phyloP scores from a whole-genome alignment of 2,113 vertebrate genomes.

The Herpailurus yagouaroundi region DNA sequence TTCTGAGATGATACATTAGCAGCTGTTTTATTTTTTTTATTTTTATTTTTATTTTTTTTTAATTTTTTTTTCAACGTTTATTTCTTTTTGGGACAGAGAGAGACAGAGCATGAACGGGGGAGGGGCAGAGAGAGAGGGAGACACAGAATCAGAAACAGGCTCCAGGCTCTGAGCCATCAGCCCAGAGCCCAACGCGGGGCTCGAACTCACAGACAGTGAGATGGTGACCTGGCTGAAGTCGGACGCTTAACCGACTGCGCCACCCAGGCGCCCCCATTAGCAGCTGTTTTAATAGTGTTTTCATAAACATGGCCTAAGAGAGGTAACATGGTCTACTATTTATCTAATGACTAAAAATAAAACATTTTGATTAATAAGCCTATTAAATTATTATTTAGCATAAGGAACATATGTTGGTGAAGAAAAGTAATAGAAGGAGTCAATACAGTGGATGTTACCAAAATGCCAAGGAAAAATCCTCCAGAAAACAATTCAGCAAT shows the following conservation, averaged over 20 bases:
- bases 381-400: neutral
- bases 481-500: neutral
- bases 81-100: no score
- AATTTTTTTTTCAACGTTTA: no score
- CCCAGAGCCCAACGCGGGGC: no score
- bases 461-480: neutral
- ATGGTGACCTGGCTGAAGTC: no score
- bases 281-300: neutral
- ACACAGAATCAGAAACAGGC: no score
- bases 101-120: no score
- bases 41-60: no score
- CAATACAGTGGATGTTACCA: neutral
- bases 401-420: neutral
- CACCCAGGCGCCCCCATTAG: no score
- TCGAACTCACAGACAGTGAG: no score
- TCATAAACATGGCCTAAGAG: neutral
- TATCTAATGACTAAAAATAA: conserved; percentile 2
- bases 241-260: no score
- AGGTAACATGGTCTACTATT: neutral
- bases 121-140: no score
- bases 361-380: neutral
- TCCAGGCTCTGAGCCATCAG: no score
- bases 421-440: neutral
- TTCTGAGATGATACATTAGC: neutral
- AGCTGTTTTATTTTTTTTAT: conserved; percentile 25